Evolutionary conservation across 2,888 invertebrate species (phyloP).

Genomic region (Ophion slaviceki): DNA sequence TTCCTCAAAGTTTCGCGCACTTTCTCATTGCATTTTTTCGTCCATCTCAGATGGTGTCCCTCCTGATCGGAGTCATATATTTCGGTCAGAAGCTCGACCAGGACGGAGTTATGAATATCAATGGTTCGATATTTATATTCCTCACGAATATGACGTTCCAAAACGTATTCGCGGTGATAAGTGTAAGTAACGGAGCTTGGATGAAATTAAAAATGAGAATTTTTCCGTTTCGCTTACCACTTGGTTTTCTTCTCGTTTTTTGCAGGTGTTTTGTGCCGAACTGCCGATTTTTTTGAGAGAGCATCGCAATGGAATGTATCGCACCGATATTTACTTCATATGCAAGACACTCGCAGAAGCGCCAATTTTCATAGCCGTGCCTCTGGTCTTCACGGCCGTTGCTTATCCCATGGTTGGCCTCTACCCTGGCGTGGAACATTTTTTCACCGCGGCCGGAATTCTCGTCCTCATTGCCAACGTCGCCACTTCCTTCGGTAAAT

Average conservation of each 20-base stretch:
- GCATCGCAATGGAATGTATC: slow-evolving; percentile 95
- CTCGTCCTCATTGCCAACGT: slow-evolving; percentile 94
- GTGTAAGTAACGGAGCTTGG: slow-evolving; percentile 86
- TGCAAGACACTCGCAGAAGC: slow-evolving; percentile 95
- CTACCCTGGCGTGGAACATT: slow-evolving; percentile 88
- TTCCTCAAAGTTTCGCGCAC: background rate
- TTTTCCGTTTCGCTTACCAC: slow-evolving; percentile 28
- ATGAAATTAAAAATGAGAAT: slow-evolving; percentile 4
- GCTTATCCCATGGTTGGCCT: slow-evolving; percentile 96
- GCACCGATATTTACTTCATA: slow-evolving; percentile 95
- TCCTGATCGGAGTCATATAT: slow-evolving; percentile 95
- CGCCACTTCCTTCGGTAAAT: slow-evolving; percentile 93
- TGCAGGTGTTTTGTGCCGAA: slow-evolving; percentile 94
- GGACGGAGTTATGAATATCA: slow-evolving; percentile 97
- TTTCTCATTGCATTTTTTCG: background rate
- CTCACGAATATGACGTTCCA: slow-evolving; percentile 97
- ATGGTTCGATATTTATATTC: slow-evolving; percentile 95
- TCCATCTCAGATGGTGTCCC: slow-evolving; percentile 89
- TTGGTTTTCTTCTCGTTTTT: slow-evolving; percentile 7
- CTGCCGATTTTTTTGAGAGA: slow-evolving; percentile 95
- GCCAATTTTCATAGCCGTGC: slow-evolving; percentile 93
- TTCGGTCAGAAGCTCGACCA: slow-evolving; percentile 92
- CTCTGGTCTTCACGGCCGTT: slow-evolving; percentile 92
- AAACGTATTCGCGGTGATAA: slow-evolving; percentile 97
- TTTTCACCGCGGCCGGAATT: slow-evolving; percentile 90